Base-by-base conservation (phyloP, 2,797 vertebrate genomes). In the Babyrousa celebensis region DNA sequence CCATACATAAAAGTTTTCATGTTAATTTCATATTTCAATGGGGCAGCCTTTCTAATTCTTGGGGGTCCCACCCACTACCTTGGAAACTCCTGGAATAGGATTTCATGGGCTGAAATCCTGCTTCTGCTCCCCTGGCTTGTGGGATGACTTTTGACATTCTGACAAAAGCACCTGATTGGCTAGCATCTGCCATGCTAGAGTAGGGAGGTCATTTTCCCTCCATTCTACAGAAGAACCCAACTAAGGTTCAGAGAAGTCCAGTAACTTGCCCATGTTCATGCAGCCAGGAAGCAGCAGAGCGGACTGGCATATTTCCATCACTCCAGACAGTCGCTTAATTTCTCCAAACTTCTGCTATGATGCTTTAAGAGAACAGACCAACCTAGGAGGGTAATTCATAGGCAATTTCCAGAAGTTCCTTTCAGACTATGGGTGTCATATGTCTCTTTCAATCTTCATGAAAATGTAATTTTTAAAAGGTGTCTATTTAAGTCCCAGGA, bases 351-450 rank as follows among this genome's bases (percentile, higher is more conserved):
- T 82, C 74, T 40, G 78, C 83, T 29, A 18, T 1, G 18, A 75
- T 4, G 85, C 43, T 52, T 27, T 14, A 36, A 21, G 32, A 23
- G 8, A 89, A 25, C 4, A 27, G 65, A 4, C 52, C 75, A 68
- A 0, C 0, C 0, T 3, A 68, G 52, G 32, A 58, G 17, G 43
- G 67, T 7, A 9, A 16, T 0, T 54, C 1, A 23, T 0, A 77
- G 23, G 15, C 0, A 0, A 77, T 60, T 36, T 87, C 6, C 48
- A 29, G 16, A 54, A 40, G 36, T 25, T 63, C 27, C 78, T 65
- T 17, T 74, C 16, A 14, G 65, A 20, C 60, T 74, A 89, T 75
- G 21, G 16, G 83, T 48, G 36, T 54, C 54, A 20, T 36, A 83
- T 70, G 88, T 94, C 54, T 85, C 20, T 80, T 75, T 80, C 43